Evolutionary conservation across 2,797 vertebrate species (phyloP), one percentile per base, ranked within the genome.

Genomic region (Centroberyx gerrardi): DNA sequence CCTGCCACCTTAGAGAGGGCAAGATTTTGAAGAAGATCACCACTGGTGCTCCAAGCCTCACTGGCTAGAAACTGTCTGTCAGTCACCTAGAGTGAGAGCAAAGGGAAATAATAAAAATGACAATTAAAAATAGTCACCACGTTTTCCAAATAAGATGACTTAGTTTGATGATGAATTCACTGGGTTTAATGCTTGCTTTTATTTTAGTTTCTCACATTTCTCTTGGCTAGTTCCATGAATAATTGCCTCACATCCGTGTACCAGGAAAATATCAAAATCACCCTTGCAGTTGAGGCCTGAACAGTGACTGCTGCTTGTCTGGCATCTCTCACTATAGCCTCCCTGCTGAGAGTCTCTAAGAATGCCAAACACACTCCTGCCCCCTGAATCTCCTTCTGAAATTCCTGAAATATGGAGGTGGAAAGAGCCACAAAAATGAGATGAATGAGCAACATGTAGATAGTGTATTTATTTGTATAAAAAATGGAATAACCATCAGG

Each of bases 41-140:
- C 48, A 28, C 92, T 95, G 14, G 93, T 94, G 83, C 95, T 95
- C 93, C 94, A 95, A 27, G 93, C 91, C 58, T 95, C 94, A 58
- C 94, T 95, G 78, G 94, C 95, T 31, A 96, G 72, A 71, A 94
- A 95, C 72, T 94, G 91, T 29, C 91, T 88, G 73, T 90, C 90
- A 44, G 88, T 92, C 70, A 93, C 91, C 92, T 93, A 7, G 9
- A 8, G 1, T 22, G 40, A 59, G 31, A 36, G n/a, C 0, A 56
- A 58, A 6, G 38, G 15, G 2, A 60, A 4, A 68, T 1, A 55
- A 28, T 27, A 4, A 51, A 61, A 29, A 5, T 1, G 42, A 44
- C 2, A 68, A 14, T 22, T 36, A 29, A 60, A 40, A 60, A 55
- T n/a, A 60, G 6, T 46, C 4, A 33, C 4, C 33, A 33, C 7